A percentile compares a stretch with the other conserved stretches of the same genome.
Evolutionary conservation across 2,113 vertebrate species (phyloP).

Genomic region (Baryphthengus martii): DNA sequence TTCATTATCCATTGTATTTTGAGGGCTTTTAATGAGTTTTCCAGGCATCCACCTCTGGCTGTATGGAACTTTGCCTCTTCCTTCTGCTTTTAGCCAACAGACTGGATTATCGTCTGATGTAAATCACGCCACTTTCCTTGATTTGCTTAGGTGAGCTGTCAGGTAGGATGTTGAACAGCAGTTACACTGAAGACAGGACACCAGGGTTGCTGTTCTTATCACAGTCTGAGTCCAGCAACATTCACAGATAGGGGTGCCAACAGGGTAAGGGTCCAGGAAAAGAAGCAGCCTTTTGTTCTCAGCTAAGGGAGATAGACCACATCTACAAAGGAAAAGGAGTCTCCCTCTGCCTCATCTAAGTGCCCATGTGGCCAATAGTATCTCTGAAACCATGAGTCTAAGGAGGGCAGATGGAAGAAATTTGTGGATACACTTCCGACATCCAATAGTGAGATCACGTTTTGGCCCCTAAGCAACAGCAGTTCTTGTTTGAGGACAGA

Average conservation of each 20-base stretch:
- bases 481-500: neutral
- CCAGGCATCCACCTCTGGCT: neutral
- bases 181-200: neutral
- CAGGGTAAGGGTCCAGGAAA: neutral
- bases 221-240: neutral
- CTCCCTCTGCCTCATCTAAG: neutral
- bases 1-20: neutral
- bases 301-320: accelerated
- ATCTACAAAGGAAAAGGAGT: too few relatives aligned
- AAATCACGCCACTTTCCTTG: neutral
- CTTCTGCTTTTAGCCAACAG: neutral
- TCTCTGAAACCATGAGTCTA: neutral
- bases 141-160: neutral
- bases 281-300: neutral
- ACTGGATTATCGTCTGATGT: neutral
- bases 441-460: accelerated
- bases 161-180: neutral
- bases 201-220: neutral
- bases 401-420: neutral
- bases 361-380: neutral
- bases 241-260: accelerated
- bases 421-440: accelerated
- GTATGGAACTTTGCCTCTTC: neutral
- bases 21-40: conserved; percentile 1
- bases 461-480: accelerated